phyloP scores from a whole-genome alignment of 2,113 vertebrate species.

The Lepidothrix coronata region DNA sequence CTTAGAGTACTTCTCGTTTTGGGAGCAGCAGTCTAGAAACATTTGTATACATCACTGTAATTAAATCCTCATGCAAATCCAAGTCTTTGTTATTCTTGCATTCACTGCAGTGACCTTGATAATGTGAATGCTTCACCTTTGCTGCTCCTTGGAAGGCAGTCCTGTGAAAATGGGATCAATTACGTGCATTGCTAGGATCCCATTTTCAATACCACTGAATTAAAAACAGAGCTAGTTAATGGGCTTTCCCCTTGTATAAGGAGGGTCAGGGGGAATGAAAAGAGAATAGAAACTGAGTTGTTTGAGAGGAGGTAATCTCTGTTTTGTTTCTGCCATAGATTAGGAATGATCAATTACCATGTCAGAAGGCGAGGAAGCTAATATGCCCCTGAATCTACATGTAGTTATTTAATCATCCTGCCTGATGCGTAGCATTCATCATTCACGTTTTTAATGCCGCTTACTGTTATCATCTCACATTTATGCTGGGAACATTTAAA shows the following conservation, averaged over 20 bases:
- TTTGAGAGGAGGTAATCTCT: slow-evolving; percentile 10
- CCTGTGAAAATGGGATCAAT: background rate
- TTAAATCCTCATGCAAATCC: background rate
- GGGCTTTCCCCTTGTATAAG: background rate
- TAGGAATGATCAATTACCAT: background rate
- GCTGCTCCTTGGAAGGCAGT: background rate
- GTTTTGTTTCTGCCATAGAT: slow-evolving; percentile 25
- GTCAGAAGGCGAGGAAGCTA: slow-evolving; percentile 4
- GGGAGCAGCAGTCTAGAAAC: background rate
- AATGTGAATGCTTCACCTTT: background rate
- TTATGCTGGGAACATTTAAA: slow-evolving; percentile 4
- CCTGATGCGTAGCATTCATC: slow-evolving; percentile 11
- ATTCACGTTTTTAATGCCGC: slow-evolving; percentile 7
- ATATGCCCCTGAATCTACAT: slow-evolving; percentile 6
- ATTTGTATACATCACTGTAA: background rate
- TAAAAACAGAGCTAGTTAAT: slow-evolving; percentile 28
- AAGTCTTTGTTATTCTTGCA: background rate
- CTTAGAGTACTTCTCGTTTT: background rate
- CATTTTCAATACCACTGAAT: background rate
- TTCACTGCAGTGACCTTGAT: background rate
- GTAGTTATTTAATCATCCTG: slow-evolving; percentile 34
- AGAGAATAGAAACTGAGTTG: background rate
- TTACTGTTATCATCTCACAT: slow-evolving; percentile 11
- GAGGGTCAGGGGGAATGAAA: background rate
- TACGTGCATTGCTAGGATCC: background rate